A percentile compares a stretch with the other conserved stretches of the same genome.
These are phyloP conservation scores for Platycercus adscitus DNA, from an alignment of 2,113 vertebrate species.

Conservation along the genomic window DNA sequence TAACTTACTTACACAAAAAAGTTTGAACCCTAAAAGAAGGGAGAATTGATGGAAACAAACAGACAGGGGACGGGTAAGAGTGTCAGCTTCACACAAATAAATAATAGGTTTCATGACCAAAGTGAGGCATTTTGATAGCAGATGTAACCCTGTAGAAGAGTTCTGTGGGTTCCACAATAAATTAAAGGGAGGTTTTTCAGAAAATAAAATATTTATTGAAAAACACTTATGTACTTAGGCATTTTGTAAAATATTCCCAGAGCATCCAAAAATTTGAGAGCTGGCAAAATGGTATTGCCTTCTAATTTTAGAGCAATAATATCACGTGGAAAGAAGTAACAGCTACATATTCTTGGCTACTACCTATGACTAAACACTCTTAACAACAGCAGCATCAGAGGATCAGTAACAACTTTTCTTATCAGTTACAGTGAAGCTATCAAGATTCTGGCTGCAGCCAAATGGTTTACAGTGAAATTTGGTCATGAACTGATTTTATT, in stretches of 20 bases:
- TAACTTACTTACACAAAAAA: slow-evolving; percentile 5
- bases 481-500: not conserved
- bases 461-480: not conserved
- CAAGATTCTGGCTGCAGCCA: not conserved
- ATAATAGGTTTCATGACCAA: not conserved
- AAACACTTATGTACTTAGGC: not conserved
- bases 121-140: not conserved
- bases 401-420: not conserved
- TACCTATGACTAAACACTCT: not conserved
- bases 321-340: not conserved
- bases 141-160: not conserved
- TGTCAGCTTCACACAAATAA: not conserved
- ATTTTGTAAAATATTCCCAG: not conserved
- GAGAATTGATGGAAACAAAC: not conserved
- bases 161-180: not conserved
- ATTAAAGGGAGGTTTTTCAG: not conserved
- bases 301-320: not conserved
- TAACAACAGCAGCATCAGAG: not conserved
- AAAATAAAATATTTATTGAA: not conserved
- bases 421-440: not conserved
- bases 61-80: not conserved
- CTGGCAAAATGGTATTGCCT: not conserved
- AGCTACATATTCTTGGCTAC: not conserved
- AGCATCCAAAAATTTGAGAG: not conserved
- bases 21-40: not conserved